Percentiles rank a stretch among this genome's conserved stretches.
phyloP scores from a whole-genome alignment of 2,797 vertebrate species.

The Liasis olivaceus region DNA sequence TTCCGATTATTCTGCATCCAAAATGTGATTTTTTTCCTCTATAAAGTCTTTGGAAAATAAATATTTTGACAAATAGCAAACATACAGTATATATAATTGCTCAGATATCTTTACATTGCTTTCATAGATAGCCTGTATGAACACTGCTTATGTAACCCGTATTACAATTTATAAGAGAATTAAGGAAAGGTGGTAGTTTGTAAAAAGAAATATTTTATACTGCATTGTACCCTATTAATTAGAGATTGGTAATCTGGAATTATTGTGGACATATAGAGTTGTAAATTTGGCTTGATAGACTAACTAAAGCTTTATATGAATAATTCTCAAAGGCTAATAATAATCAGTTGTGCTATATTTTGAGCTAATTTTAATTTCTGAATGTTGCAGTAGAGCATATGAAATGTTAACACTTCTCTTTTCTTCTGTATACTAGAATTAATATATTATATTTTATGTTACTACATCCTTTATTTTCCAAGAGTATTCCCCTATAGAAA shows the following conservation, averaged over 20 bases:
- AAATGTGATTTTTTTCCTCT: neutral
- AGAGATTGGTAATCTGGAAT: neutral
- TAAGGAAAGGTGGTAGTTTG: neutral
- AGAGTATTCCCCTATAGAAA: neutral
- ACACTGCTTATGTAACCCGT: neutral
- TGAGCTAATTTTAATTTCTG: neutral
- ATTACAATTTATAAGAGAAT: neutral
- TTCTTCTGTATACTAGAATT: neutral
- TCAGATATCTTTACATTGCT: neutral
- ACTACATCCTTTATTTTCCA: neutral
- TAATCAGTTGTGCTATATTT: neutral
- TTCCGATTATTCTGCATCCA: conserved; percentile 1
- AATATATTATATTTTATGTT: neutral
- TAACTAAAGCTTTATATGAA: conserved; percentile 3
- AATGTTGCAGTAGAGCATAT: neutral
- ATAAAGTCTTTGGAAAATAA: conserved; percentile 10
- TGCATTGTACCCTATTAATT: neutral
- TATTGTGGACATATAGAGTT: neutral
- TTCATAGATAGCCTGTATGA: neutral
- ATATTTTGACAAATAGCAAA: conserved; percentile 22
- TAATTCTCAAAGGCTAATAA: neutral
- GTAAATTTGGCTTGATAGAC: neutral
- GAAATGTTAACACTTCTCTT: neutral
- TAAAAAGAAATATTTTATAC: neutral
- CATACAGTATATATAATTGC: neutral